phyloP scores from a whole-genome alignment of 2,888 invertebrate species.

The Eilema sororculum region DNA sequence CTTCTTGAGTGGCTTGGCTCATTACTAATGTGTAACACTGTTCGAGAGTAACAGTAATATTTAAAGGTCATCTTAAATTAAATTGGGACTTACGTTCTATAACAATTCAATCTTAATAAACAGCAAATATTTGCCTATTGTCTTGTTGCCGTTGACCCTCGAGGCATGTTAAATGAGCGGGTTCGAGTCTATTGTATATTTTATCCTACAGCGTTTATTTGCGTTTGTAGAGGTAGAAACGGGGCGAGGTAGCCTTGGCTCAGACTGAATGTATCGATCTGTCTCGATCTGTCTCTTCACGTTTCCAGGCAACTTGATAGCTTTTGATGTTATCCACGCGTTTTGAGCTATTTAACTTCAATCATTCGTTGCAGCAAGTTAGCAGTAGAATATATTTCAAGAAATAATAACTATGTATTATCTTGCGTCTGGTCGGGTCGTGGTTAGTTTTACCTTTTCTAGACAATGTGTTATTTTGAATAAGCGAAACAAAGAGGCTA shows the following conservation, averaged over 20 bases:
- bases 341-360: neutral
- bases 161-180: conserved; percentile 52
- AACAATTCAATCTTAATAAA: conserved; percentile 41
- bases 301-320: conserved; percentile 45
- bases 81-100: conserved; percentile 28
- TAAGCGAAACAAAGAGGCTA: conserved; percentile 64
- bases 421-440: conserved; percentile 45
- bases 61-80: conserved; percentile 41
- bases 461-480: conserved; percentile 63
- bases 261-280: conserved; percentile 57
- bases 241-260: conserved; percentile 35
- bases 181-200: conserved; percentile 58
- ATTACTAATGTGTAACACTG: conserved; percentile 36
- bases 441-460: conserved; percentile 55
- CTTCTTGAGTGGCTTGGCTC: conserved; percentile 22
- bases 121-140: conserved; percentile 56
- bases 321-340: conserved; percentile 29
- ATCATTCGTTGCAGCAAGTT: neutral
- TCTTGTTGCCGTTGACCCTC: conserved; percentile 59
- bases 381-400: neutral
- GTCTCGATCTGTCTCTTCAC: conserved; percentile 54
- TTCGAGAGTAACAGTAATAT: conserved; percentile 37
- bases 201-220: conserved; percentile 48
- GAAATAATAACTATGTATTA: conserved; percentile 28
- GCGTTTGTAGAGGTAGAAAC: conserved; percentile 45